Conservation (phyloP, 2,888 invertebrate species). For the Drepana falcataria region DNA sequence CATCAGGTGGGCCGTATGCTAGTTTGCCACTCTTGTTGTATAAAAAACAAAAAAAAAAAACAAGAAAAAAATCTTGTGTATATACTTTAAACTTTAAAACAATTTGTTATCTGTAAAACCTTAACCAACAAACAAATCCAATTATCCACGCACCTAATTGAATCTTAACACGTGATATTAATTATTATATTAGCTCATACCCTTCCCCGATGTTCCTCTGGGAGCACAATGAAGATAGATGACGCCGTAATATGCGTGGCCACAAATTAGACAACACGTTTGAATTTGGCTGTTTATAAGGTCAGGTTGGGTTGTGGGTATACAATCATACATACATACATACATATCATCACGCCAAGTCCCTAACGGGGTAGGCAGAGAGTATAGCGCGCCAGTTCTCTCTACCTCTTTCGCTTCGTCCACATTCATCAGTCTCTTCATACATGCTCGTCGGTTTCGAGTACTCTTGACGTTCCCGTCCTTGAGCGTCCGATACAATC, state of each 20-base stretch:
- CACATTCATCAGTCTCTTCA: too few species aligned
- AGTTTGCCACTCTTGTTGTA: too few species aligned
- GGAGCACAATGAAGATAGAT: constrained; percentile 16
- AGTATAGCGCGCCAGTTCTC: too few species aligned
- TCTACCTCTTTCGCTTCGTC: too few species aligned
- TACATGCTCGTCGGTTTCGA: too few species aligned
- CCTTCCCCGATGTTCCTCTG: not conserved
- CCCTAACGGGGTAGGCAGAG: too few species aligned
- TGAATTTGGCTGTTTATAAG: not conserved
- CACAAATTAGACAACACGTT: not conserved
- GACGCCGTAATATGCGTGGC: not conserved
- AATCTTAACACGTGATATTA: not conserved
- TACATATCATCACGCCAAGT: too few species aligned
- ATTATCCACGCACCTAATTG: not conserved
- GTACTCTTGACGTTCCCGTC: too few species aligned
- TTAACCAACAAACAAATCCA: not conserved
- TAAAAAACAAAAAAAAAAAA: too few species aligned
- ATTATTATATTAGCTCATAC: not conserved
- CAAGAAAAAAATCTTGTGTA: too few species aligned
- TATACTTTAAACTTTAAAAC: not conserved
- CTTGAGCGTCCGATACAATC: too few species aligned
- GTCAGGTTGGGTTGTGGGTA: not conserved
- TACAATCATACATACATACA: not conserved
- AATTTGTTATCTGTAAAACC: not conserved
- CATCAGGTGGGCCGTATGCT: too few species aligned